phyloP scores from a whole-genome alignment of 1,140 invertebrate genomes.

The Tetranychus urticae region DNA sequence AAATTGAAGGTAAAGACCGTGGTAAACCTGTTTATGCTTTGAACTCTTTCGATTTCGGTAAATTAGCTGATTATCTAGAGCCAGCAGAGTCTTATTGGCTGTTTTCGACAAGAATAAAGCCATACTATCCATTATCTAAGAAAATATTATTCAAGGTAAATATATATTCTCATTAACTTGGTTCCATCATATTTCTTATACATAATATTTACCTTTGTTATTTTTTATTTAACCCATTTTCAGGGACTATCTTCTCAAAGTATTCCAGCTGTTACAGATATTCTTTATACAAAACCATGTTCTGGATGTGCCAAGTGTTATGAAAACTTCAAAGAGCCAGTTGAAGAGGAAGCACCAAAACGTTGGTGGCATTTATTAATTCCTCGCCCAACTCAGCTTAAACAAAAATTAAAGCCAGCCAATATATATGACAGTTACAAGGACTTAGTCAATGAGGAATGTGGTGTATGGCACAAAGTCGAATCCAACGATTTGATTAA shows the following conservation, averaged over 20 bases:
- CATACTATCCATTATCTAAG: neutral
- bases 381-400: neutral
- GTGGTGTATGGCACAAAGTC: constrained; percentile 1
- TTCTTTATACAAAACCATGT: constrained; percentile 53
- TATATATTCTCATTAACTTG: no score
- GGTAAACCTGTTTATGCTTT: constrained; percentile 52
- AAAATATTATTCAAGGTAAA: neutral
- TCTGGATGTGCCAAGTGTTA: constrained; percentile 51
- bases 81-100: neutral
- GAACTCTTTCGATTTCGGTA: constrained; percentile 50
- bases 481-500: neutral
- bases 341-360: neutral
- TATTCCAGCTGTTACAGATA: constrained; percentile 24
- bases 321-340: neutral
- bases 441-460: constrained; percentile 4
- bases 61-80: neutral
- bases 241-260: no score
- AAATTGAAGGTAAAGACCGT: constrained; percentile 37
- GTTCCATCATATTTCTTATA: no score
- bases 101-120: neutral
- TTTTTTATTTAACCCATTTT: no score
- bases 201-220: no score
- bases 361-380: constrained; percentile 7
- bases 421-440: neutral
- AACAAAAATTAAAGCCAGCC: neutral